phyloP scores from a whole-genome alignment of 2,888 invertebrate species.

The Chirona hameri region DNA sequence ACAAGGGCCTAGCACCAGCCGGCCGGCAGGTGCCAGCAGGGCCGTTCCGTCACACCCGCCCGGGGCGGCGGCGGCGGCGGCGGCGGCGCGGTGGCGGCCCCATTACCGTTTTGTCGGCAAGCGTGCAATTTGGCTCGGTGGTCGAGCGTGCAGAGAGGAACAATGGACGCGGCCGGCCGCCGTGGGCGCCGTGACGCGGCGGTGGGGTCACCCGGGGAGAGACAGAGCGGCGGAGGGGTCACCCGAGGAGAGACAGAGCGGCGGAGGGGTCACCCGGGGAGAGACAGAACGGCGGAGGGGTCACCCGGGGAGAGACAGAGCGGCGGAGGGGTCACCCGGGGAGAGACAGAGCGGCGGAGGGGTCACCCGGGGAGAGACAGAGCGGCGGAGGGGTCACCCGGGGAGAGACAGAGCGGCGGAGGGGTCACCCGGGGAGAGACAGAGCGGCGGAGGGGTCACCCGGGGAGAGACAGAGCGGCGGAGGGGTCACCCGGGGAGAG shows the following conservation, averaged over 20 bases:
- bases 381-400: too few species aligned
- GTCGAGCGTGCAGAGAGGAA: background rate
- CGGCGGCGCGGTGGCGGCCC: background rate
- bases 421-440: too few species aligned
- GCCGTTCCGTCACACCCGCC: too few species aligned
- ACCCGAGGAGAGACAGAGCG: background rate
- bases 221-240: background rate
- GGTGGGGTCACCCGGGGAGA: background rate
- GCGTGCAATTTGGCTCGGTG: slow-evolving; percentile 2
- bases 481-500: background rate
- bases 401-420: too few species aligned
- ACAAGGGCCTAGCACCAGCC: slow-evolving; percentile 4
- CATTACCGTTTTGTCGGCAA: background rate
- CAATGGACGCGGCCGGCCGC: background rate
- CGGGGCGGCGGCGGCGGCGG: background rate
- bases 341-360: too few species aligned
- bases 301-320: too few species aligned
- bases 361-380: too few species aligned
- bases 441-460: too few species aligned
- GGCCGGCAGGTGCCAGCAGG: too few species aligned
- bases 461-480: background rate
- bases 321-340: too few species aligned
- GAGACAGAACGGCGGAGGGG: too few species aligned
- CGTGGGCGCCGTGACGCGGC: background rate
- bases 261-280: too few species aligned